Evolutionary conservation across 2,113 vertebrate genomes (phyloP), one percentile per base, ranked within the genome.

Genomic region (Pungitius pungitius): DNA sequence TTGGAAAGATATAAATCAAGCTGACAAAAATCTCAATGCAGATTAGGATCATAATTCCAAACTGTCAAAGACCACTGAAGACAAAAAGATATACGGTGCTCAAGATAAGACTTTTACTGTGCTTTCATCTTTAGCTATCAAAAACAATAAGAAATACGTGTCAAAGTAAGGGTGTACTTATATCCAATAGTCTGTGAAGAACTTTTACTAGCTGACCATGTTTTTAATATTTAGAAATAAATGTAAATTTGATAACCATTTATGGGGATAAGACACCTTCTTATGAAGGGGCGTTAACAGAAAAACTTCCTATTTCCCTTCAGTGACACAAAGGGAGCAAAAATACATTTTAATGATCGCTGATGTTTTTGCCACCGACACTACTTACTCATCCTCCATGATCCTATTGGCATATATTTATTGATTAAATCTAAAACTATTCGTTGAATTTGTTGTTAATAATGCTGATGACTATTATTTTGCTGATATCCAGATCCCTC

Each of bases 11-110:
- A 5, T 61, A 40, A 62, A 71, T 54, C 39, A 55, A 12, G 13
- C 54, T 65, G 45, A 78, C 39, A 75, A 54, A 60, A 73, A 65
- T 65, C 24, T 27, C 33, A 0, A n/a, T 6, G 52, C 20, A 64
- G 69, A 47, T 73, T 51, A 47, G 55, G 70, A 78, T 75, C 68
- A 83, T 51, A 40, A 22, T 67, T 61, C 72, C 72, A 68, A 62
- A 71, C 51, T 75, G 42, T 79, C 67, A 62, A 49, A 26, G 59
- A 42, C 42, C 15, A 43, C 37, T 40, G 4, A 37, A 26, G 14
- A 24, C 14, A 1, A 18, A 43, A 60, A 33, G 18, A 69, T n/a
- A 15, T 20, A 3, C 62, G 33, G 30, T 42, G 49, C 49, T 63
- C 63, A 51, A 73, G 51, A 33, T 18, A 17, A 43, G 14, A 43